Evolutionary conservation across 2,888 invertebrate species (phyloP).

Genomic region (Hydrotaea cyrtoneurina): DNA sequence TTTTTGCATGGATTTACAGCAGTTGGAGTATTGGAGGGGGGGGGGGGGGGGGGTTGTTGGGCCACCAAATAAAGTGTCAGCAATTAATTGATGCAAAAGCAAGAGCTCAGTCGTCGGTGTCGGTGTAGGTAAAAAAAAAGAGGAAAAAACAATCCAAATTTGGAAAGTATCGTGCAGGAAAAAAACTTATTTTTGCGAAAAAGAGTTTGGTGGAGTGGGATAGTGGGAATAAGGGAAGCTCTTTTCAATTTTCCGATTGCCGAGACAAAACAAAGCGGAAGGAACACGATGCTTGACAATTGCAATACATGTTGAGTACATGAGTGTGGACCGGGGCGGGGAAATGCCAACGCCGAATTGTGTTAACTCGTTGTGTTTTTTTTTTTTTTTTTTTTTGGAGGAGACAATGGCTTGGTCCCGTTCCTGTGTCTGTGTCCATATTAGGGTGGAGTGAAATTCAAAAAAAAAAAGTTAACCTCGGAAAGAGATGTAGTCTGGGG

Average conservation of each 20-base stretch:
- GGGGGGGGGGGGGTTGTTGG: too few relatives aligned
- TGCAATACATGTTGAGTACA: slow-evolving; percentile 19
- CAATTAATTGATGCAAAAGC: slow-evolving; percentile 59
- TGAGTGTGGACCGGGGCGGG: too few relatives aligned
- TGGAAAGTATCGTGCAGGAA: not conserved
- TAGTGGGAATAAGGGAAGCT: not conserved
- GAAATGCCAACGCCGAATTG: not conserved
- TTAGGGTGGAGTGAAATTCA: too few relatives aligned
- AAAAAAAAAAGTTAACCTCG: too few relatives aligned
- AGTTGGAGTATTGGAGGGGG: not conserved
- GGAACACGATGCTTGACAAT: slow-evolving; percentile 49
- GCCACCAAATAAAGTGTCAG: slow-evolving; percentile 53
- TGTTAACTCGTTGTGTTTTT: not conserved
- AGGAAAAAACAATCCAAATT: slow-evolving; percentile 15
- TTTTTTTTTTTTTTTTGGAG: not conserved
- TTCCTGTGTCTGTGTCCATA: slow-evolving; percentile 13
- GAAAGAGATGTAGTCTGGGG: too few relatives aligned
- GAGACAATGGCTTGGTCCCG: not conserved
- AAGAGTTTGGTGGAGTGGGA: too few relatives aligned
- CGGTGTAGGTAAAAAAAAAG: not conserved
- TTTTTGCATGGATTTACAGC: slow-evolving; percentile 30
- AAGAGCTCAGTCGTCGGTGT: not conserved
- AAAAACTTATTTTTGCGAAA: slow-evolving; percentile 40
- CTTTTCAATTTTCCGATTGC: slow-evolving; percentile 47
- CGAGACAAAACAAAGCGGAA: slow-evolving; percentile 46